Conservation (phyloP, 2,113 vertebrate species). For the Octodon degus region DNA sequence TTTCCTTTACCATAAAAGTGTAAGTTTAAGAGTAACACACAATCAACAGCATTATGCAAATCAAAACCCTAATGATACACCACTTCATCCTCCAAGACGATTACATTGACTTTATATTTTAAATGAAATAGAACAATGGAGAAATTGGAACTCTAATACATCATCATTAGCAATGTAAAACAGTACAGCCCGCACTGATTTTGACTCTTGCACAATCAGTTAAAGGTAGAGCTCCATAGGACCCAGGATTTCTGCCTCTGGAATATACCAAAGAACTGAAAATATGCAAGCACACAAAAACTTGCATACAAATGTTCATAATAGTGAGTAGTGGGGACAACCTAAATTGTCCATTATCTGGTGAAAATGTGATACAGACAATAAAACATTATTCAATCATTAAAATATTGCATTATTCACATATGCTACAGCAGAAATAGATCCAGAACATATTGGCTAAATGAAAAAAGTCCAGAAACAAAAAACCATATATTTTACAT, state of each 20-base stretch:
- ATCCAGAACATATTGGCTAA: not conserved
- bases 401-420: not conserved
- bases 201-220: not conserved
- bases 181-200: not conserved
- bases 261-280: not conserved
- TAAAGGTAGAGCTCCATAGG: not conserved
- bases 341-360: not conserved
- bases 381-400: not conserved
- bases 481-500: not conserved
- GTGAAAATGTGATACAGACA: not conserved
- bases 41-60: not conserved
- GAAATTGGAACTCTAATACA: not conserved
- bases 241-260: not conserved
- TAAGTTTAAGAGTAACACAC: not conserved
- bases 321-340: not conserved
- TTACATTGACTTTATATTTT: not conserved
- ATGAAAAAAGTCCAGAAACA: conserved; percentile 1
- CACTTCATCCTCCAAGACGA: not conserved
- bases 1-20: not conserved
- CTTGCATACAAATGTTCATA: not conserved
- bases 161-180: not conserved
- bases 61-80: not conserved
- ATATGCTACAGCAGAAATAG: not conserved
- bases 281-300: not conserved
- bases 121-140: not conserved